Percentiles rank a stretch among this genome's conserved stretches.
phyloP scores from a whole-genome alignment of 2,113 vertebrate genomes.

The Sylvia atricapilla region DNA sequence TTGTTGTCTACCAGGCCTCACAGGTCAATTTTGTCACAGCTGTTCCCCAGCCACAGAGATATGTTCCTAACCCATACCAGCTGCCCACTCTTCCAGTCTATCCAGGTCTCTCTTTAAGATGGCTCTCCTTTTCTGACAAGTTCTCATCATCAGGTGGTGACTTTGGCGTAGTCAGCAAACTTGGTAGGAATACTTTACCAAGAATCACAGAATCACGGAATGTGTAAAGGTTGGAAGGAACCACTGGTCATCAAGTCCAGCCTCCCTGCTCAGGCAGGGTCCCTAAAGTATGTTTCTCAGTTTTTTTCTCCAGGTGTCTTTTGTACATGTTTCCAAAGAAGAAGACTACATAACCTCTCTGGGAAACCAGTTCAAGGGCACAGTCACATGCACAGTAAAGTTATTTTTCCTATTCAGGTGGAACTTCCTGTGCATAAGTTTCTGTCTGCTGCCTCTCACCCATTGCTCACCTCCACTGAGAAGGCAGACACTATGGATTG shows the following conservation, averaged over 20 bases:
- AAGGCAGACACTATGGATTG: background rate
- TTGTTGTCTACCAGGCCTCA: background rate
- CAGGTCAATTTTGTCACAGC: background rate
- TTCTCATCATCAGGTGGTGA: accelerated
- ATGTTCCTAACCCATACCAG: background rate
- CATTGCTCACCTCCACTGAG: accelerated
- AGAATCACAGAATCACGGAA: background rate
- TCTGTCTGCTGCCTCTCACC: background rate
- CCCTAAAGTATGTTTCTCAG: background rate
- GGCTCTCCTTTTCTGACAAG: background rate
- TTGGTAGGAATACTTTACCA: background rate
- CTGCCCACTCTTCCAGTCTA: background rate
- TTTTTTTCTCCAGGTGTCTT: background rate
- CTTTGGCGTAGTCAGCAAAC: background rate
- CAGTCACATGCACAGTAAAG: background rate
- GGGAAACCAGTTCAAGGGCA: background rate
- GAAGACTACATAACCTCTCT: background rate
- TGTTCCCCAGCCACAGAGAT: background rate
- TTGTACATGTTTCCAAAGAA: background rate
- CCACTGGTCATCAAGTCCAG: background rate
- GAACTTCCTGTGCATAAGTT: background rate
- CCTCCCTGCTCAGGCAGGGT: background rate
- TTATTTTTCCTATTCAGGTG: background rate
- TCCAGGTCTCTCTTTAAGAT: background rate
- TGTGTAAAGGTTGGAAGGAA: background rate